Conservation (phyloP, 2,797 vertebrate species). For the Nannoperca obscura region DNA sequence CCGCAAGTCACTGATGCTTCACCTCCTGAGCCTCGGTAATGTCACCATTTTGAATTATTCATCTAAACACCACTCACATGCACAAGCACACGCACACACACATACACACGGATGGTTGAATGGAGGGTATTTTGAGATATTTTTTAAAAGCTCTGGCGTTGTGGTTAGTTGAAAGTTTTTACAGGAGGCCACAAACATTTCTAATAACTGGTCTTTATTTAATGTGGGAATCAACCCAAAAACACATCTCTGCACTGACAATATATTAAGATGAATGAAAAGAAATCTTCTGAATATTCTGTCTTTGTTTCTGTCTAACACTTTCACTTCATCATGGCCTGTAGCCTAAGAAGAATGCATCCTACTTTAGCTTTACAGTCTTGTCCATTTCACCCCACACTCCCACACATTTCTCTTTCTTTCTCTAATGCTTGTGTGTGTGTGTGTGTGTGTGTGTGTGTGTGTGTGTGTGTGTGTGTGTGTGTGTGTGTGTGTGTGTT, state of each 20-base stretch:
- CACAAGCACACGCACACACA: conserved; percentile 9
- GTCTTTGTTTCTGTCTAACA: background rate
- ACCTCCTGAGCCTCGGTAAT: conserved; percentile 45
- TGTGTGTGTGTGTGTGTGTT: conserved; percentile 29
- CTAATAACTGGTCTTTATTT: conserved; percentile 7
- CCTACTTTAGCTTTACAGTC: conserved; percentile 10
- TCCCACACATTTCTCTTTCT: conserved; percentile 25
- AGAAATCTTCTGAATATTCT: background rate
- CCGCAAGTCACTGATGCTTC: conserved; percentile 38
- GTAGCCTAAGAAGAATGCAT: conserved; percentile 18
- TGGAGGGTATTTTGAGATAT: conserved; percentile 20
- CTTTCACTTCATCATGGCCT: conserved; percentile 1
- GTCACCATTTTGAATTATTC: conserved; percentile 77
- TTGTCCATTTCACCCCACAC: conserved; percentile 36
- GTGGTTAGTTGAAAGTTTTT: conserved; percentile 13
- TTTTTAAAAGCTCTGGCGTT: conserved; percentile 23
- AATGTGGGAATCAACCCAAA: conserved; percentile 1
- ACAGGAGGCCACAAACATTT: conserved; percentile 11
- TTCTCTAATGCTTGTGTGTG: conserved; percentile 19
- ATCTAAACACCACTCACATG: conserved; percentile 46
- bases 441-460: conserved; percentile 31
- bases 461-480: background rate
- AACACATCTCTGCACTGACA: background rate
- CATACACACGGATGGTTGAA: conserved; percentile 30
- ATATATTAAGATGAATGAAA: background rate